Evolutionary conservation across 2,888 invertebrate genomes (phyloP).

Genomic region (Tillus elongatus): DNA sequence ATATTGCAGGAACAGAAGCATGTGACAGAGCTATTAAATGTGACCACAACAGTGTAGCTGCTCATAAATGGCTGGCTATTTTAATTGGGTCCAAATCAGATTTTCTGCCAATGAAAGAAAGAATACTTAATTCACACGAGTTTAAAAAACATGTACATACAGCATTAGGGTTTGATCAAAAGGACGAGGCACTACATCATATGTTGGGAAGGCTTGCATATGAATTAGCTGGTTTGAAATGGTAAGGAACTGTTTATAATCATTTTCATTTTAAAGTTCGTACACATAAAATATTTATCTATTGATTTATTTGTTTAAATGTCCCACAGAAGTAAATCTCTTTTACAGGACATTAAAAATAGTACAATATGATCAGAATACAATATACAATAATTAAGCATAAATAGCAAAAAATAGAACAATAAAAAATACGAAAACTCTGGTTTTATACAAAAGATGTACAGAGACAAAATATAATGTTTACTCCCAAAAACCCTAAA

Average conservation of each 20-base stretch:
- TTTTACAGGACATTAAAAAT: too few relatives aligned
- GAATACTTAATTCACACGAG: conserved; percentile 53
- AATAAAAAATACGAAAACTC: too few relatives aligned
- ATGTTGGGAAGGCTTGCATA: conserved; percentile 61
- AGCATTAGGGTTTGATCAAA: conserved; percentile 52
- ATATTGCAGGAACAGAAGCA: conserved; percentile 49
- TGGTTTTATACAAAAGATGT: too few relatives aligned
- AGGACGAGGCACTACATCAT: conserved; percentile 55
- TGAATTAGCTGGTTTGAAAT: conserved; percentile 46
- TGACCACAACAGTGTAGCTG: conserved; percentile 45
- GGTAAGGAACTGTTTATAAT: conserved; percentile 23
- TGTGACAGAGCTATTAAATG: conserved; percentile 48
- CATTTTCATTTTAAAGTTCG: conserved; percentile 7
- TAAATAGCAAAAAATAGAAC: too few relatives aligned
- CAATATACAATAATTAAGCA: too few relatives aligned
- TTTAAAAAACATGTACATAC: conserved; percentile 61
- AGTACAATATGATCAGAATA: too few relatives aligned
- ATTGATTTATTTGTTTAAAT: too few relatives aligned
- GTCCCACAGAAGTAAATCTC: too few relatives aligned
- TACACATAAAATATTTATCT: background rate
- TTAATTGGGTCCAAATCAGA: conserved; percentile 54
- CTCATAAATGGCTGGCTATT: conserved; percentile 68
- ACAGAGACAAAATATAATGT: too few relatives aligned
- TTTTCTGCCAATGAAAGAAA: conserved; percentile 52
- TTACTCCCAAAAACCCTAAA: too few relatives aligned